A percentile compares a stretch with the other conserved stretches of the same genome.
phyloP scores from a whole-genome alignment of 2,113 vertebrate species.

The Peromyscus leucopus region DNA sequence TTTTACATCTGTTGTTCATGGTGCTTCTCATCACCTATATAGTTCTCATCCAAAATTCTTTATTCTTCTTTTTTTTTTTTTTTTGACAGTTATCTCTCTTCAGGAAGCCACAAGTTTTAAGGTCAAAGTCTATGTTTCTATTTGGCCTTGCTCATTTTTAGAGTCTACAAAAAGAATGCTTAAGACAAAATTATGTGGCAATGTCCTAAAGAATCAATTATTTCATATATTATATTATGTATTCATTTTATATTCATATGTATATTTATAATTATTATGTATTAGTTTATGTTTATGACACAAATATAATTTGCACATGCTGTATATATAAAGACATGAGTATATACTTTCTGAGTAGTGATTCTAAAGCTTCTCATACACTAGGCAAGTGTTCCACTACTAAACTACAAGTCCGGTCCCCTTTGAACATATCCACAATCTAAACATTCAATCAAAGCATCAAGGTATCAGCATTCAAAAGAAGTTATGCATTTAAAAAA shows the following conservation, averaged over 20 bases:
- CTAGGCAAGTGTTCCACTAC: neutral
- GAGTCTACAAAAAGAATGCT: neutral
- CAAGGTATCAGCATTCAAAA: neutral
- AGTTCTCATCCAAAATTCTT: neutral
- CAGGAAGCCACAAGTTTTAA: neutral
- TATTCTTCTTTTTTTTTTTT: neutral
- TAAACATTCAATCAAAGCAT: neutral
- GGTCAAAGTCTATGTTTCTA: neutral
- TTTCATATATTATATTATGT: neutral
- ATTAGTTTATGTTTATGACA: neutral
- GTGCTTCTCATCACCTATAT: neutral
- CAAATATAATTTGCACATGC: neutral
- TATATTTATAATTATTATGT: neutral
- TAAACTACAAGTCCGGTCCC: neutral
- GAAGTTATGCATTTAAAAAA: conserved; percentile 17
- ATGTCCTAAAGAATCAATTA: neutral
- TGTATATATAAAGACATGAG: neutral
- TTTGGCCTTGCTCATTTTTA: neutral
- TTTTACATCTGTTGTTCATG: neutral
- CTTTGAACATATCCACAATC: neutral
- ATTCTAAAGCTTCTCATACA: neutral
- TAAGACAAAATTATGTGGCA: neutral
- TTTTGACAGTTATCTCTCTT: neutral
- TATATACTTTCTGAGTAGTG: neutral
- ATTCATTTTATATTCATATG: no score